Evolutionary conservation across 2,113 vertebrate species (phyloP).

Genomic region (Steatornis caripensis): DNA sequence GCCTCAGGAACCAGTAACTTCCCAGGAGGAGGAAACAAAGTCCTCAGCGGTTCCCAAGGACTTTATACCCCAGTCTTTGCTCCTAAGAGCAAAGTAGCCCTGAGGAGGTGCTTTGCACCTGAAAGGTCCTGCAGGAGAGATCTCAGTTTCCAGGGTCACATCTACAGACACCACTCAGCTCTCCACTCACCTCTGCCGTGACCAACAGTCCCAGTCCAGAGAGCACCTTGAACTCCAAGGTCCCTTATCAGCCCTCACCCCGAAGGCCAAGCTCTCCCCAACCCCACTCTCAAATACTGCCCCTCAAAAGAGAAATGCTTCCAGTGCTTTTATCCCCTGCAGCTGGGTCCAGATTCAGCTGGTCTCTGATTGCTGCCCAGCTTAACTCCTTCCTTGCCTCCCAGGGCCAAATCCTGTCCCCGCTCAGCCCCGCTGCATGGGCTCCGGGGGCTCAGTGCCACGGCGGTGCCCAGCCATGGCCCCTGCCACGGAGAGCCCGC

Average conservation of each 20-base stretch:
- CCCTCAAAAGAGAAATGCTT: background rate
- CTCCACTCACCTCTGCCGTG: background rate
- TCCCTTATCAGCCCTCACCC: background rate
- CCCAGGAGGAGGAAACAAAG: background rate
- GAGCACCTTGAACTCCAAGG: fast-evolving
- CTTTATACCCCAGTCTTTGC: background rate
- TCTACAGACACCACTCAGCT: fast-evolving
- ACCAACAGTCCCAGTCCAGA: fast-evolving
- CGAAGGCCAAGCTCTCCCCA: fast-evolving
- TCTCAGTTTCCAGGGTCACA: background rate
- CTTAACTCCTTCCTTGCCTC: background rate
- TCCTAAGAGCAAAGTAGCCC: fast-evolving
- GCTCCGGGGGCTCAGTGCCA: fast-evolving
- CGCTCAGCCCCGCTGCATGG: fast-evolving
- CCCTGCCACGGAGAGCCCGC: fast-evolving
- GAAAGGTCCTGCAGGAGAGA: background rate
- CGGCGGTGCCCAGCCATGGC: fast-evolving
- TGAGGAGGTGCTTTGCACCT: background rate
- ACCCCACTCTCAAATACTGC: fast-evolving
- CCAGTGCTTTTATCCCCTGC: background rate
- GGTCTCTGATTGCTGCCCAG: background rate
- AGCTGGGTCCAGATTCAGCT: background rate
- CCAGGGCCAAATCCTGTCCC: fast-evolving
- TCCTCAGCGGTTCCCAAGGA: background rate
- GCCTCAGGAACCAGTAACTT: background rate